Base-by-base conservation (phyloP, 2,888 invertebrate species). In the Xylota sylvarum region DNA sequence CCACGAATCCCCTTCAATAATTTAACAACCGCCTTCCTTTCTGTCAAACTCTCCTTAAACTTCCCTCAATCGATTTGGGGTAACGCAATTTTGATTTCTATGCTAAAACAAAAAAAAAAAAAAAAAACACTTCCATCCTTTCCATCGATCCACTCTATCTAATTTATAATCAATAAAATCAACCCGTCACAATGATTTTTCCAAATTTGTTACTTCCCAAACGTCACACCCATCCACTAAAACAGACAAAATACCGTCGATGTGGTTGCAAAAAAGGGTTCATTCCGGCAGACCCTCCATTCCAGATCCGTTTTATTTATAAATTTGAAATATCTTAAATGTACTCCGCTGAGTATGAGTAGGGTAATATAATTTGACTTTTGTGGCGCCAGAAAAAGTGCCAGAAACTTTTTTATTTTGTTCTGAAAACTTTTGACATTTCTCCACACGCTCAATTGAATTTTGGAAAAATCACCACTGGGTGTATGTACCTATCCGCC, bases 141-240 rank as follows among this genome's bases (percentile, higher is more conserved):
- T 64, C 9, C 30, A 43, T 69, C 55, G 17, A 69, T 32, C 46
- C 14, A 50, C 67, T 69, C 50, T 55, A 64, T 79, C 46, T 65
- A 72, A 80, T 80, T 80, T 78, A 73, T 70, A 79, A 78, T 84
- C 73, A 73, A 79, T 79, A 78, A 84, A 84, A 69, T 79, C 73
- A 67, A 69, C 62, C 73, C 78, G 35, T 67, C 78, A 78, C 48
- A 65, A 72, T 72, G 82, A 65, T 43, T 84, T 48, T 40, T 72
- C 37, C 30, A 50, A 76, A 58, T 77, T 67, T 58, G n/a, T 12
- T 12, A 23, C 12, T 46, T 37, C 35, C 19, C 17, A n/a, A 35
- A 5, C 35, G 19, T 17, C 30, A 50, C 50, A 19, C 5, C 50
- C 17, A 35, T 35, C 14, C 17, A 56, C 30, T 32, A 7, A 55